Conservation (phyloP, 64 coral and sea anemone species). For the Stylophora pistillata region DNA sequence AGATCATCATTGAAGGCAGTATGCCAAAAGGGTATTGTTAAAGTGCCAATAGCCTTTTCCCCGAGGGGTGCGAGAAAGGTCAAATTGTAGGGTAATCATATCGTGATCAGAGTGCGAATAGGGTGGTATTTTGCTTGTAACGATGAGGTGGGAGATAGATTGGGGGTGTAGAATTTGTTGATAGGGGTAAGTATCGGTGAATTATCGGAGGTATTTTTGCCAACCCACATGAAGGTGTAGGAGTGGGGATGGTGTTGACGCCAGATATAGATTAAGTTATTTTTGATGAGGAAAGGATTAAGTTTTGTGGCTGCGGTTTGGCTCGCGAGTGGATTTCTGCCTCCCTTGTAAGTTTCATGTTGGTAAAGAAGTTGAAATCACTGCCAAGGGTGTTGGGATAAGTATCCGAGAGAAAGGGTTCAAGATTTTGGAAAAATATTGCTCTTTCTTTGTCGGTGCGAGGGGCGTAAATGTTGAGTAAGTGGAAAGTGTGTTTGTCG, state of each 20-base stretch:
- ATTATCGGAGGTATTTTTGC: neutral
- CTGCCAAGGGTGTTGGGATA: neutral
- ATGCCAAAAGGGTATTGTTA: too few species aligned
- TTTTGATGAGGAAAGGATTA: neutral
- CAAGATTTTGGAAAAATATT: too few species aligned
- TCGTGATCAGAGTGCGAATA: neutral
- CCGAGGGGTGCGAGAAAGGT: neutral
- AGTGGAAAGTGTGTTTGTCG: too few species aligned
- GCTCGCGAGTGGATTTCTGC: neutral
- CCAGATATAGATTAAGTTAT: neutral
- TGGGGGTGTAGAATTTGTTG: neutral
- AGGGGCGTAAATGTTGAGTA: too few species aligned
- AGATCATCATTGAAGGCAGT: too few species aligned
- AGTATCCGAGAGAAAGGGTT: neutral
- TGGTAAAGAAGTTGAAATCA: conserved; percentile 24
- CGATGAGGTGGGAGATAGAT: neutral
- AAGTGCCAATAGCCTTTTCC: neutral
- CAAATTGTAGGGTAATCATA: neutral
- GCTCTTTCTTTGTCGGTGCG: too few species aligned
- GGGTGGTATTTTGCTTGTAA: neutral
- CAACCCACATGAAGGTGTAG: neutral
- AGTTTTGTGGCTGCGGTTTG: neutral
- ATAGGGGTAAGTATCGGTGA: neutral
- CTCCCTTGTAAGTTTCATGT: conserved; percentile 1
- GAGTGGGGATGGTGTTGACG: neutral